Conservation (phyloP, 2,113 vertebrate species). For the Hyperopisus bebe region DNA sequence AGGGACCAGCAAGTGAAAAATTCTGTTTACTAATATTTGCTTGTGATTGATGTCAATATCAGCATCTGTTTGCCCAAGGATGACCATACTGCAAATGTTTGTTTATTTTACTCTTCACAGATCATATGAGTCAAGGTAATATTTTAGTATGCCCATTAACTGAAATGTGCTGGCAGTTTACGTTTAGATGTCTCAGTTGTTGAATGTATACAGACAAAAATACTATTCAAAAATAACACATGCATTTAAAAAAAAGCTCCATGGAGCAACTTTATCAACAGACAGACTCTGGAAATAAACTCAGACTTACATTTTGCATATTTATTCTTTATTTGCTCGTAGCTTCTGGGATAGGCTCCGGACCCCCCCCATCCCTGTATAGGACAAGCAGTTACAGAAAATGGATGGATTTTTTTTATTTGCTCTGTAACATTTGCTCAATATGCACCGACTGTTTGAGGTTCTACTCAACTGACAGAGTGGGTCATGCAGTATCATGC, state of each 20-base stretch:
- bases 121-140: constrained; percentile 7
- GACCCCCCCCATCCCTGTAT: not conserved
- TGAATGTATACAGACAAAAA: not conserved
- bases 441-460: not conserved
- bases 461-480: not conserved
- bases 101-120: not conserved
- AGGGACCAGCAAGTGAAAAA: not conserved
- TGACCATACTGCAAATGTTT: not conserved
- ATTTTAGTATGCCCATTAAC: not conserved
- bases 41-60: not conserved
- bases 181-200: not conserved
- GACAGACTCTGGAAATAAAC: not conserved
- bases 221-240: not conserved
- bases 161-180: not conserved
- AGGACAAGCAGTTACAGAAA: not conserved
- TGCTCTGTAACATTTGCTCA: not conserved
- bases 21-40: not conserved
- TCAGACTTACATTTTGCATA: not conserved
- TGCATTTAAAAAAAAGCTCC: not conserved
- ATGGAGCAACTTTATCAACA: not conserved
- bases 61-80: not conserved
- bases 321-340: not conserved
- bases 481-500: too few species aligned
- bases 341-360: not conserved
- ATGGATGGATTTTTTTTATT: not conserved